A percentile compares a stretch with the other conserved stretches of the same genome.
phyloP scores from a whole-genome alignment of 2,888 invertebrate genomes.

The Epinotia demarniana region DNA sequence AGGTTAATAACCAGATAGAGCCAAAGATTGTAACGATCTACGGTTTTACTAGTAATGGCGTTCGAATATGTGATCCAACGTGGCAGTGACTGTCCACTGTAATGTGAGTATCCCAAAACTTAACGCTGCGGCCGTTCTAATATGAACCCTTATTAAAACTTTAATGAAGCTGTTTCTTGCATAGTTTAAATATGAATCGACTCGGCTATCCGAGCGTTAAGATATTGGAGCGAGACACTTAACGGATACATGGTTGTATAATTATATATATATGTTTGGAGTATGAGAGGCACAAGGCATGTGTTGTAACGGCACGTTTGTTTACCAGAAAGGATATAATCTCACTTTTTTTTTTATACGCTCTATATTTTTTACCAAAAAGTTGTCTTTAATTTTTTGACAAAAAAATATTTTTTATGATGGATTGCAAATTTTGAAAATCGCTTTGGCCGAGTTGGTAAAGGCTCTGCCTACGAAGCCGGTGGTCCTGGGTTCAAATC shows the following conservation, averaged over 20 bases:
- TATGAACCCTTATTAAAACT: conserved; percentile 34
- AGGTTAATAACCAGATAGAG: no score
- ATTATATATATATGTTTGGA: conserved; percentile 17
- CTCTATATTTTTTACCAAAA: no score
- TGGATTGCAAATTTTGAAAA: no score
- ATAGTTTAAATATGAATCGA: conserved; percentile 67
- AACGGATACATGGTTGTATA: conserved; percentile 28
- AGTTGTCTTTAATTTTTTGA: no score
- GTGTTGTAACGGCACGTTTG: neutral
- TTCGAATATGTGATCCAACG: neutral
- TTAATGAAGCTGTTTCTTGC: conserved; percentile 59
- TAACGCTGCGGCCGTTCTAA: neutral
- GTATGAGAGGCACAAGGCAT: neutral
- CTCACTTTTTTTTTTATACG: no score
- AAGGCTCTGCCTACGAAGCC: no score
- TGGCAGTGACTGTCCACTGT: neutral
- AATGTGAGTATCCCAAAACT: neutral
- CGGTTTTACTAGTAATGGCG: neutral
- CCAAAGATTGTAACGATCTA: neutral
- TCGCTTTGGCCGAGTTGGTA: no score
- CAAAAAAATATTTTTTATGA: no score
- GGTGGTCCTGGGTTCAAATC: no score
- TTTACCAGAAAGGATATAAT: no score
- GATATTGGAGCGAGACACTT: conserved; percentile 51
- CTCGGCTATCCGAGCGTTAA: conserved; percentile 58